Conservation (phyloP, 2,888 invertebrate genomes). For the Druceiella hillmani region DNA sequence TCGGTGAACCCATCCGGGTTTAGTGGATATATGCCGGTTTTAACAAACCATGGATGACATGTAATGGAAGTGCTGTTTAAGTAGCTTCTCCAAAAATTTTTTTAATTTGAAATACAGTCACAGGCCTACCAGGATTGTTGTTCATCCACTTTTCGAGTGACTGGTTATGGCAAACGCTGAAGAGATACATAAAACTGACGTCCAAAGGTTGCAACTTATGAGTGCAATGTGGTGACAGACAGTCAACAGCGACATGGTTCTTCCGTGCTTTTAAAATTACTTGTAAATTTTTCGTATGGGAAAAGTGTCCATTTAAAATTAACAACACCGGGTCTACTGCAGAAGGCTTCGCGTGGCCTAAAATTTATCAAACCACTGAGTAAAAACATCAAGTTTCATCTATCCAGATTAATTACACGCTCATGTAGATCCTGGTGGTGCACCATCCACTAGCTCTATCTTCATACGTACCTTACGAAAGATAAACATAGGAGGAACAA, state of each 20-base stretch:
- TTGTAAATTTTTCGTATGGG: slow-evolving; percentile 29
- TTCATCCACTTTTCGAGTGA: no score
- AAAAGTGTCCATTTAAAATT: slow-evolving; percentile 30
- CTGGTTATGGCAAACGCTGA: no score
- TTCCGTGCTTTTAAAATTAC: slow-evolving; percentile 24
- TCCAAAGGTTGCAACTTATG: slow-evolving; percentile 27
- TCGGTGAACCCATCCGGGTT: no score
- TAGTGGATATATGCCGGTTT: no score
- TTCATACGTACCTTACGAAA: slow-evolving; percentile 25
- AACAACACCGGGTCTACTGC: slow-evolving; percentile 28
- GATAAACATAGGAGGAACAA: slow-evolving; percentile 26
- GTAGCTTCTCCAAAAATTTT: no score
- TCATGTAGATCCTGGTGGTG: slow-evolving; percentile 29
- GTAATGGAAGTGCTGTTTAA: no score
- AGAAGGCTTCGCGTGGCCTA: no score
- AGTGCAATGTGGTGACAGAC: slow-evolving; percentile 28
- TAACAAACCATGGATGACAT: no score
- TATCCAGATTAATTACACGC: no score
- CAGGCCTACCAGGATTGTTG: no score
- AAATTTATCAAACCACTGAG: slow-evolving; percentile 33
- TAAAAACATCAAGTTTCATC: slow-evolving; percentile 30
- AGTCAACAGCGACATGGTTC: slow-evolving; percentile 28
- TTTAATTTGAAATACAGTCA: no score
- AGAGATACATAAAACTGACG: slow-evolving; percentile 21
- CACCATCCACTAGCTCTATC: slow-evolving; percentile 26